Conservation (phyloP, 2,797 vertebrate genomes). For the Simalia tracyae region DNA sequence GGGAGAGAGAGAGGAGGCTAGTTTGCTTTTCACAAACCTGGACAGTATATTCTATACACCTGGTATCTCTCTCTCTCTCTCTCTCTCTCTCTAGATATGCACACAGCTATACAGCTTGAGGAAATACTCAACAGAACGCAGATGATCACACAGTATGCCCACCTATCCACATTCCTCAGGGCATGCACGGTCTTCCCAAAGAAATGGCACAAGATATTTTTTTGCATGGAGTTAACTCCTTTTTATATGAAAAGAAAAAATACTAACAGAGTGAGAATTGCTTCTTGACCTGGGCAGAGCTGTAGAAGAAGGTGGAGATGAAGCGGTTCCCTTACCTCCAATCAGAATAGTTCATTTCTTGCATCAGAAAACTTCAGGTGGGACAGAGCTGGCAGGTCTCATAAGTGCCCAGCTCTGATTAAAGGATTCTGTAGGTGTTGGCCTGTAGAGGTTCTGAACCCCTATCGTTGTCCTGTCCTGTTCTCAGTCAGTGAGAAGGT, state of each 20-base stretch:
- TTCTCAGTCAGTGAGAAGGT: neutral
- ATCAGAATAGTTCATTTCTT: neutral
- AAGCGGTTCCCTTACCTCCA: too few relatives aligned
- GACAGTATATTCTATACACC: neutral
- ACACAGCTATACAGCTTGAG: neutral
- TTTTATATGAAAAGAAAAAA: neutral
- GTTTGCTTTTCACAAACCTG: neutral
- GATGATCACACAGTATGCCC: neutral
- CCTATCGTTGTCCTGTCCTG: accelerated
- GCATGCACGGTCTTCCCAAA: neutral
- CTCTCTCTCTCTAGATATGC: neutral
- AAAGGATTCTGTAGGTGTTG: neutral
- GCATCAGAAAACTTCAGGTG: neutral
- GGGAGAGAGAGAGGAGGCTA: neutral
- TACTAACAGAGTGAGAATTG: neutral
- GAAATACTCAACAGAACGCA: neutral
- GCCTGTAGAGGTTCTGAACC: neutral
- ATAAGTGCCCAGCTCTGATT: neutral
- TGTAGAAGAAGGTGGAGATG: neutral
- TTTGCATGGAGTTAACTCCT: neutral
- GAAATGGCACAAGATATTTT: neutral
- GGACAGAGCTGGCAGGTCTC: neutral
- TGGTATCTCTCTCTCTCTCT: neutral
- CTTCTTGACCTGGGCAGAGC: neutral
- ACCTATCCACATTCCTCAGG: neutral